Conservation (phyloP, 2,888 invertebrate species). For the Ophion slaviceki region DNA sequence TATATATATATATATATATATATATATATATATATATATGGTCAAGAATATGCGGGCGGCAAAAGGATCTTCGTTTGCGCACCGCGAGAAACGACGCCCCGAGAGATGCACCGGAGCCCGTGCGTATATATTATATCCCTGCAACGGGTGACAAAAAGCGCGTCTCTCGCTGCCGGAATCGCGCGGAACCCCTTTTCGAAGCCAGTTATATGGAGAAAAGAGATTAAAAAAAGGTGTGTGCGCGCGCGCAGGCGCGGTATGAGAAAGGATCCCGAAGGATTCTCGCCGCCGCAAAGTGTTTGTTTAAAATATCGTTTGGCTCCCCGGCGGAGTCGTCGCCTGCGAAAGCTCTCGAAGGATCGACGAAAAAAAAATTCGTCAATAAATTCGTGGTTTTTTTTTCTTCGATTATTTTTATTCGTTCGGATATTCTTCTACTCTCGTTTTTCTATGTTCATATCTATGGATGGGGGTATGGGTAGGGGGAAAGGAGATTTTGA, state of each 20-base stretch:
- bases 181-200: slow-evolving; percentile 26
- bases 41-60: slow-evolving; percentile 48
- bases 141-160: slow-evolving; percentile 51
- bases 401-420: slow-evolving; percentile 7
- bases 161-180: slow-evolving; percentile 42
- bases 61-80: slow-evolving; percentile 58
- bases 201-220: slow-evolving; percentile 18
- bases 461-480: not conserved
- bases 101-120: slow-evolving; percentile 31
- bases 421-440: not conserved
- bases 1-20: not conserved
- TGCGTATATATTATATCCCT: slow-evolving; percentile 25
- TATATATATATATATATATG: not conserved
- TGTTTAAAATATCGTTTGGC: slow-evolving; percentile 61
- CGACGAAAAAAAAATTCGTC: slow-evolving; percentile 11
- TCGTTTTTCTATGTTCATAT: not conserved
- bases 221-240: slow-evolving; percentile 10
- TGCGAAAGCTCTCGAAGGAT: slow-evolving; percentile 11
- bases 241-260: slow-evolving; percentile 14
- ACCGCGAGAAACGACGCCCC: slow-evolving; percentile 37
- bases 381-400: slow-evolving; percentile 13
- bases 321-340: slow-evolving; percentile 27
- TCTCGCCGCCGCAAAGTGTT: slow-evolving; percentile 49
- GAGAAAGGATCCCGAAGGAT: slow-evolving; percentile 42
- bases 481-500: too few species aligned